Evolutionary conservation across 2,797 vertebrate genomes (phyloP).

Genomic region (Acrossocheilus fasciatus): DNA sequence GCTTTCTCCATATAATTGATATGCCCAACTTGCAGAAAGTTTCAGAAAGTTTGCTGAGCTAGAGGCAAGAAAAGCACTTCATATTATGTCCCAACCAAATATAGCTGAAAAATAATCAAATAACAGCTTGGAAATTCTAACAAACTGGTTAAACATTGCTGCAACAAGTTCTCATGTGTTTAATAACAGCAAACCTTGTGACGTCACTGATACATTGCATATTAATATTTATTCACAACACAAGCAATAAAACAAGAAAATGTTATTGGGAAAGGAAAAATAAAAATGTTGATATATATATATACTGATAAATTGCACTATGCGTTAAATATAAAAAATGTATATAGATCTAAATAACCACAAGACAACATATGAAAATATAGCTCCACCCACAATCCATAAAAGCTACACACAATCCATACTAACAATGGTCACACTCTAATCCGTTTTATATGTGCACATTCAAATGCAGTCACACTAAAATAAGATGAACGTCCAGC

Average conservation of each 20-base stretch:
- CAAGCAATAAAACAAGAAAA: background rate
- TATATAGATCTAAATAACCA: background rate
- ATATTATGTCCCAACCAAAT: background rate
- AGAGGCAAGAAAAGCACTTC: background rate
- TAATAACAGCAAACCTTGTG: background rate
- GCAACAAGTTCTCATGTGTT: background rate
- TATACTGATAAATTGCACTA: background rate
- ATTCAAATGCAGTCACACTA: conserved; percentile 12
- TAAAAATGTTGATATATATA: background rate
- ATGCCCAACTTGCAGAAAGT: background rate
- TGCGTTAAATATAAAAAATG: background rate
- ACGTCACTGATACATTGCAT: background rate
- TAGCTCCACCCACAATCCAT: conserved; percentile 1
- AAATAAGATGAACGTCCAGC: background rate
- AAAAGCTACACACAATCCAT: conserved; percentile 2
- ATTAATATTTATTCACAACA: background rate
- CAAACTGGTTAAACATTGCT: background rate
- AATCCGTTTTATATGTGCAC: background rate
- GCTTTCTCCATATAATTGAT: background rate
- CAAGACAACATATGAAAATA: background rate
- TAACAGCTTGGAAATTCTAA: background rate
- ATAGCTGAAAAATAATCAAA: background rate
- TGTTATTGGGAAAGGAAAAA: background rate
- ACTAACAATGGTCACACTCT: background rate
- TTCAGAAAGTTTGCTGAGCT: background rate